phyloP scores from a whole-genome alignment of 2,113 vertebrate genomes.

The Saguinus midas region DNA sequence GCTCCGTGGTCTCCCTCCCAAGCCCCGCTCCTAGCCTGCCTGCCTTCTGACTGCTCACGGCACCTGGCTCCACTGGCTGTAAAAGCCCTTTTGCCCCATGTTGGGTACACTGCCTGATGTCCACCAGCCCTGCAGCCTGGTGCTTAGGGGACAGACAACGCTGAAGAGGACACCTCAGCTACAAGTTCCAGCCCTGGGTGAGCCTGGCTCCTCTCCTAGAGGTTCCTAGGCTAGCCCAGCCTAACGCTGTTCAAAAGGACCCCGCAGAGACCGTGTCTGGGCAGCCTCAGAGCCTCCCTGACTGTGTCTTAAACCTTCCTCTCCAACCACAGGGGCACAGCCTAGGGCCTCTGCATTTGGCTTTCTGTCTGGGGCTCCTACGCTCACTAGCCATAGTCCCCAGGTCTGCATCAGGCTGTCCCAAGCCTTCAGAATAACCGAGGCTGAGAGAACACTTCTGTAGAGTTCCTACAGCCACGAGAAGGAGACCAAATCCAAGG shows the following conservation, averaged over 20 bases:
- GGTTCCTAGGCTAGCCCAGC: neutral
- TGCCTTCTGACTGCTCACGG: neutral
- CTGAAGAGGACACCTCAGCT: neutral
- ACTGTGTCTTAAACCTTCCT: neutral
- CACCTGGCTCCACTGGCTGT: neutral
- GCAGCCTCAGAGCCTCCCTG: neutral
- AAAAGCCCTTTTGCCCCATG: neutral
- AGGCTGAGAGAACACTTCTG: neutral
- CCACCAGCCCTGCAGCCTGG: neutral
- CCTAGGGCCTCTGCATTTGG: neutral
- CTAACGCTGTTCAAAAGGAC: neutral
- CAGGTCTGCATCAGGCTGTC: neutral
- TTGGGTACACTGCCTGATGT: neutral
- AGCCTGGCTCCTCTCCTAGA: neutral
- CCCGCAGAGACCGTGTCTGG: neutral
- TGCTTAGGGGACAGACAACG: neutral
- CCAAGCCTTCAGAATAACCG: neutral
- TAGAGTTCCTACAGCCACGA: neutral
- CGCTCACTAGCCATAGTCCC: neutral
- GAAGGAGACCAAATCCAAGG: neutral
- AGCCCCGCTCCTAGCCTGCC: neutral
- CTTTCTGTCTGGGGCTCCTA: neutral
- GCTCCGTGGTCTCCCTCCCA: neutral
- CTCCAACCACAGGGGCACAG: neutral
- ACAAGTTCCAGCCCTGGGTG: neutral